Evolutionary conservation across 1,140 invertebrate genomes (phyloP).

Genomic region (Uloborus diversus): DNA sequence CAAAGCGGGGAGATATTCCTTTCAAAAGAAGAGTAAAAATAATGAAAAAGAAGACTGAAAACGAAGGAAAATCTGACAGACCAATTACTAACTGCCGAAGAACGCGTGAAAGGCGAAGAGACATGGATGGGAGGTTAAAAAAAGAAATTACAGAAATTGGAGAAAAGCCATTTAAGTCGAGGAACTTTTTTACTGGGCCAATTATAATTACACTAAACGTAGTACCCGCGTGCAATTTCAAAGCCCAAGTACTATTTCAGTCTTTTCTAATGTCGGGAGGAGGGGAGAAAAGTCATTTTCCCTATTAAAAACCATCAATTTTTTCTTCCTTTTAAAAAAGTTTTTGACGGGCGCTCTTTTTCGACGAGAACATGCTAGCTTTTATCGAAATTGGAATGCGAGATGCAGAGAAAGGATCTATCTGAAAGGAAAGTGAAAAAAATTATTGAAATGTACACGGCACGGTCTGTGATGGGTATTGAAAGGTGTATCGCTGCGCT

Average conservation of each 20-base stretch:
- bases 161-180: constrained; percentile 28
- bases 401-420: neutral
- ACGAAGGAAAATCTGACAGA: constrained; percentile 23
- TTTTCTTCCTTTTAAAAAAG: neutral
- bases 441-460: neutral
- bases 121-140: neutral
- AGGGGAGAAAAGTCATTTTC: constrained; percentile 34
- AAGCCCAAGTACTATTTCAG: constrained; percentile 5
- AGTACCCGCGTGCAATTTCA: neutral
- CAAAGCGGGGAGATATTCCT: neutral
- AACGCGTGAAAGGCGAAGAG: constrained; percentile 26
- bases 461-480: neutral
- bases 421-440: neutral
- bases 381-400: constrained; percentile 13
- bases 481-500: neutral
- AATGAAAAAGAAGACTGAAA: neutral
- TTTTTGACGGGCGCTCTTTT: neutral
- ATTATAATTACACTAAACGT: constrained; percentile 41
- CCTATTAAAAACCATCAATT: constrained; percentile 23
- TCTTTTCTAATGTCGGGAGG: constrained; percentile 8
- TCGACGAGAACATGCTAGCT: neutral
- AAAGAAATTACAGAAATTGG: constrained; percentile 18
- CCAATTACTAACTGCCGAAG: constrained; percentile 31
- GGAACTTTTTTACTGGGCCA: constrained; percentile 30
- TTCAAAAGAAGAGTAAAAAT: constrained; percentile 23